Evolutionary conservation across 2,113 vertebrate species (phyloP), one percentile per base, ranked within the genome.

Genomic region (Callaeas wilsoni): DNA sequence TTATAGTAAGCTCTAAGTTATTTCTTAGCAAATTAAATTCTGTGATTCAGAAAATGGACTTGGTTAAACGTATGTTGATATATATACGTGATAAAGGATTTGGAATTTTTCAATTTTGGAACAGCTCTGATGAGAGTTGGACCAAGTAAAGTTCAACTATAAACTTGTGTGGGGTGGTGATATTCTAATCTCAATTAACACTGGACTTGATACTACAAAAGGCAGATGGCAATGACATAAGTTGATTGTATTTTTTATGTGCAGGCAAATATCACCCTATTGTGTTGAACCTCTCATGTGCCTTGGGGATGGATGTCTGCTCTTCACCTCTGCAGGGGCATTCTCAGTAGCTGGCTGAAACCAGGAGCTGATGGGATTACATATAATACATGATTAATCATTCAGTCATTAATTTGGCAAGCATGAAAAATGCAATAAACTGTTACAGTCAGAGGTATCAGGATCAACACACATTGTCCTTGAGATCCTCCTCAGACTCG

Each of bases 331-430:
- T 84, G 64, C 13, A 84, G 50, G 14, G 92, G 50, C 42, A 44
- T 90, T 93, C 70, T 79, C 42, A 67, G 25, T 57, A 90, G 73
- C 12, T 65, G 41, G 4, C 49, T 94, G 57, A 42, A 69, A 69
- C 56, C 70, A 75, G 25, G 39, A 91, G 50, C 52, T 88, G 41
- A 88, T 93, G 52, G 32, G 44, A 90, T 96, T 71, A 67, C 56
- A 52, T 71, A 65, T 26, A 59, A 95, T 52, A 90, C 55, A 47
- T n/a, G 76, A 94, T 84, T 88, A 76, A 85, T 93, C 82, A 69
- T 70, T 94, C 70, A 70, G 71, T 93, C 63, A 84, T 86, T 84
- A 68, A 71, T 64, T 92, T 95, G 68, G 71, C 92, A 95, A 88
- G 90, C 68, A 49, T 90, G 35, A 86, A 81, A 80, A 94, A 68